Base-by-base conservation (phyloP, 30 jellyfish, hydroid and myxozoan species). In the Turritopsis dohrnii region DNA sequence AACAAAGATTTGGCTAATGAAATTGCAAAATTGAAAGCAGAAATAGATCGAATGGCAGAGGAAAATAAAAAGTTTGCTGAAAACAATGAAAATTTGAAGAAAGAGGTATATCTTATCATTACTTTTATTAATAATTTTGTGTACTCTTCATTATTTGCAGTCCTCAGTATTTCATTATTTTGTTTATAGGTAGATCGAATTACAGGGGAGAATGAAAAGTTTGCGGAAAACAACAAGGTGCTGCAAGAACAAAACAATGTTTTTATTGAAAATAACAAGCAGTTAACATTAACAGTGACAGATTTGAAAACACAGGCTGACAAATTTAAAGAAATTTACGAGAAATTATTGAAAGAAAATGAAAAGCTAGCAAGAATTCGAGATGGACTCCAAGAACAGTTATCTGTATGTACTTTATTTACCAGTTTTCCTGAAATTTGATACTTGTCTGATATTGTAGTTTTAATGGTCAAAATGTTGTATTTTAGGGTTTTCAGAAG, bases 301-400 rank as follows among this genome's bases (percentile, higher is more conserved):
- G 97, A 91, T 1, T 72, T 91, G 85, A 91, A 91, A 71, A 94
- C 87, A 72, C 97, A 91, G 54, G 96, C 94, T 1, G 94, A 87
- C 74, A 91, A 91, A 65, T 91, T 91, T 86, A 87, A 81, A 66
- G 95, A 94, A 21, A 91, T 91, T 74, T 91, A 91, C 69, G 74
- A 84, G 84, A 91, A 88, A 75, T 79, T 91, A 65, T 88, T 88
- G 71, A 90, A 79, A 22, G 97, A 91, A 81, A 91, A 91, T 75
- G 97, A 91, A 77, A 91, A 91, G 54, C 74, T 91, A 54, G 97
- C 97, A 9, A 87, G 94, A 54, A 83, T 91, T 52, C 82, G 97
- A 16, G 97, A 91, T 79, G 97, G 96, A 24, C 87, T 91, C 80
- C 97, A 91, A 71, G 97, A 91, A 28, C 97, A 91, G 71, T 84